phyloP scores from a whole-genome alignment of 2,797 vertebrate species.

The Aythya fuligula region DNA sequence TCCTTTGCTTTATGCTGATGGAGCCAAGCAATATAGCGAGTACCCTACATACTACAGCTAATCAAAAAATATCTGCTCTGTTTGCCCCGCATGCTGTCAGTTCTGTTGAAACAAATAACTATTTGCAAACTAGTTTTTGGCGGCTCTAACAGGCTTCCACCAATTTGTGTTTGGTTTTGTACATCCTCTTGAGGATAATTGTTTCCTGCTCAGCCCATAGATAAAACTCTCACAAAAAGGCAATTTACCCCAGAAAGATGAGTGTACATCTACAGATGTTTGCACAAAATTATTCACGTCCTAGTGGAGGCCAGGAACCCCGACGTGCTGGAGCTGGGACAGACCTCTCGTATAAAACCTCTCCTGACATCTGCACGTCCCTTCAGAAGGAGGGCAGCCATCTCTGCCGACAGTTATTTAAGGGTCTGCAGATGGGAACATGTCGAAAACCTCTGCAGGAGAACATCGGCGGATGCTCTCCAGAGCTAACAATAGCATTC shows the following conservation, averaged over 20 bases:
- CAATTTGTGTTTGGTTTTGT: neutral
- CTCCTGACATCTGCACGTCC: neutral
- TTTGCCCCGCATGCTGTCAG: neutral
- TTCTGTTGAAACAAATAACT: neutral
- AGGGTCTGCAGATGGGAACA: constrained; percentile 1
- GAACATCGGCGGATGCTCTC: neutral
- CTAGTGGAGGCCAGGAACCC: neutral
- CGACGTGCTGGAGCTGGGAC: neutral
- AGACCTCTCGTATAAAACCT: neutral
- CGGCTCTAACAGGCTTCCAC: neutral
- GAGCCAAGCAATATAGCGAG: neutral
- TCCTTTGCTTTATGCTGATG: neutral
- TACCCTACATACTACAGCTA: neutral
- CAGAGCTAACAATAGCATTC: neutral
- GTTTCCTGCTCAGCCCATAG: neutral
- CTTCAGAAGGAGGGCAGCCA: neutral
- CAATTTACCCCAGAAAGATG: neutral
- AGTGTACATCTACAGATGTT: neutral
- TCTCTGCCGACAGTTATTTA: neutral
- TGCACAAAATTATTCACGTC: neutral
- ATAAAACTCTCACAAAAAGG: neutral
- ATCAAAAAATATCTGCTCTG: neutral
- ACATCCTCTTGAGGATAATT: neutral
- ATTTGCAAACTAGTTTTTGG: neutral
- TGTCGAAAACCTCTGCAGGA: neutral